A percentile compares a stretch with the other conserved stretches of the same genome.
Evolutionary conservation across 2,113 vertebrate genomes (phyloP).

Genomic region (Platycercus adscitus): DNA sequence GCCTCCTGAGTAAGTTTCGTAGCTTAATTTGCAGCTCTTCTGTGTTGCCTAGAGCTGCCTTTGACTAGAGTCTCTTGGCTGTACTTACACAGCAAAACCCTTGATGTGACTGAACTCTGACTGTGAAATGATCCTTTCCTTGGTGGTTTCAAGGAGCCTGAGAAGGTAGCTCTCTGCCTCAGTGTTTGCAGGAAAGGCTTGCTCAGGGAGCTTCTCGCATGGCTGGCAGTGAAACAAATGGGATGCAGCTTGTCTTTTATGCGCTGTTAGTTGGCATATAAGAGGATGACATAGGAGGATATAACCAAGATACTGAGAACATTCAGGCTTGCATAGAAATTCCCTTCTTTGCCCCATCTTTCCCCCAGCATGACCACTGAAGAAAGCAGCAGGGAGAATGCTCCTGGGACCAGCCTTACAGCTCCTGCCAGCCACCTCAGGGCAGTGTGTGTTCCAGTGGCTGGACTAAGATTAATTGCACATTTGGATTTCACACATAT

Average conservation of each 20-base stretch:
- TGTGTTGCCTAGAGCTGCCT: not conserved
- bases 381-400: not conserved
- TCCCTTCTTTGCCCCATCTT: not conserved
- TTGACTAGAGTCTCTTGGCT: not conserved
- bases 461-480: not conserved
- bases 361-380: not conserved
- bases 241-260: not conserved
- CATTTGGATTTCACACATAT: not conserved
- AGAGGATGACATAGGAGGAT: not conserved
- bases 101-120: not conserved
- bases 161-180: not conserved
- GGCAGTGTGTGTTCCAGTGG: not conserved
- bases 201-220: fast-evolving
- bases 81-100: not conserved
- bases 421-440: not conserved
- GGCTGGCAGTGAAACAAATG: not conserved
- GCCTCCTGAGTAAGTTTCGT: not conserved
- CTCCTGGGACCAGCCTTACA: not conserved
- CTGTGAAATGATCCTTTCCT: not conserved
- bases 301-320: not conserved
- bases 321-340: not conserved
- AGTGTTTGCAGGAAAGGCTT: not conserved
- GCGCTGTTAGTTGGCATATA: not conserved
- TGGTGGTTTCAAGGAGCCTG: not conserved
- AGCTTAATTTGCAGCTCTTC: not conserved